Evolutionary conservation across 2,888 invertebrate species (phyloP), one percentile per base, ranked within the genome.

Genomic region (Xiphydria camelus): DNA sequence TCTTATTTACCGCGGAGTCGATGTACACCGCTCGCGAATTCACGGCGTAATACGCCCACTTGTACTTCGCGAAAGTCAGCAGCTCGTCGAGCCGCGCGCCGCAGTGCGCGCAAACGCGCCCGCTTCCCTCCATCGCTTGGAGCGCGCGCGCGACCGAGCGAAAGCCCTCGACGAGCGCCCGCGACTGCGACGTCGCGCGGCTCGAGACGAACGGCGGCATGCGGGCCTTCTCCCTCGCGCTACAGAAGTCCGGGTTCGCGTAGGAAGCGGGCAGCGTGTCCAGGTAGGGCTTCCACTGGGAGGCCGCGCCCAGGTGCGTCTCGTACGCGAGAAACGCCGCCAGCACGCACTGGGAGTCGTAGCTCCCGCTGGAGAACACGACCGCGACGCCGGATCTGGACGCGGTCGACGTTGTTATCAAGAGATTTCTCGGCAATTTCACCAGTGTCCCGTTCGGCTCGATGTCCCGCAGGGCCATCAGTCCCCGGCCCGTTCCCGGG

Each of bases 21-120:
- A 90, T 79, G 72, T 86, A 92, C 12, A 94, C 88, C 65, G 88
- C 87, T 67, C 94, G 83, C 4, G 92, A 90, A 73, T 94, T 93
- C 1, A 94, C 89, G 57, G 86, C 84, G 67, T 87, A 87, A 78
- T 90, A 93, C 7, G 88, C 88, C 89, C 90, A 91, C 61, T 82
- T 82, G 73, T 85, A 93, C 33, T 76, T 66, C 21, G 79, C 70
- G 45, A 81, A 75, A 22, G 78, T 78, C 58, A 87, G 80, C 61
- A 83, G 77, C 36, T 77, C 59, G 46, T 61, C 57, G 23, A 78
- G 74, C 59, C 73, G 22, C 65, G 73, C 32, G 53, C 75, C 61
- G 60, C 78, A 78, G 77, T 77, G 75, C 32, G 59, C 40, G 49
- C 79, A 81, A 17, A 41, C 34, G 39, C 45, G 31, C n/a, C n/a